Evolutionary conservation across 2,113 vertebrate species (phyloP), one percentile per base, ranked within the genome.

Genomic region (Aegithalos caudatus): DNA sequence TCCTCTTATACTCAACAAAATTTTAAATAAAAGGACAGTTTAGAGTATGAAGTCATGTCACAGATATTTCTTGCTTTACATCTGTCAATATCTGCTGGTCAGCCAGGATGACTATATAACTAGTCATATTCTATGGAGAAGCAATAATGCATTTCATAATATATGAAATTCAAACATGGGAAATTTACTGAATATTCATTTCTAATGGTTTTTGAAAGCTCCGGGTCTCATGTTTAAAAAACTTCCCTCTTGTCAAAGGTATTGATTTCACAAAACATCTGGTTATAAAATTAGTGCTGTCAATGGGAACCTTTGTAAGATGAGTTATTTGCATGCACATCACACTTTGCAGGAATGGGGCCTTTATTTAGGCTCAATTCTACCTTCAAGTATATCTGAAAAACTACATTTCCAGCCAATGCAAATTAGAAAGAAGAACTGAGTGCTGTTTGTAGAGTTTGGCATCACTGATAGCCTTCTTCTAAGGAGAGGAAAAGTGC

Each of bases 401-500:
- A 86, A 86, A 66, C 64, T 78, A 35, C 3, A 31, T 83, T 94
- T 81, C 50, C 53, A 83, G 78, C 66, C 62, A 91, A 86, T 80
- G 94, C 58, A 95, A 96, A 96, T 88, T 50, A 82, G 50, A 86
- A 89, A 94, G 77, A 86, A 84, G 62, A 92, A 77, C 48, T 61
- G 58, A 92, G 70, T 62, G 57, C 38, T 91, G 27, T 61, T 88
- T 92, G 56, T 86, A 65, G 66, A 84, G 65, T 37, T 84, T 90
- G 87, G 90, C 76, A 56, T 73, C 81, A 70, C 37, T 58, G 33
- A 76, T 54, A 73, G 35, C 53, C 40, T 10, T 79, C 67, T 77
- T 79, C 22, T 58, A 76, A 88, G 57, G 60, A 82, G 58, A 77
- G 27, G 53, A 81, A 81, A 92, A 93, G 76, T 89, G 66, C 73